Percentiles rank a stretch among this genome's conserved stretches.
phyloP scores from a whole-genome alignment of 2,797 vertebrate species.

The Malacoctenus gilli region DNA sequence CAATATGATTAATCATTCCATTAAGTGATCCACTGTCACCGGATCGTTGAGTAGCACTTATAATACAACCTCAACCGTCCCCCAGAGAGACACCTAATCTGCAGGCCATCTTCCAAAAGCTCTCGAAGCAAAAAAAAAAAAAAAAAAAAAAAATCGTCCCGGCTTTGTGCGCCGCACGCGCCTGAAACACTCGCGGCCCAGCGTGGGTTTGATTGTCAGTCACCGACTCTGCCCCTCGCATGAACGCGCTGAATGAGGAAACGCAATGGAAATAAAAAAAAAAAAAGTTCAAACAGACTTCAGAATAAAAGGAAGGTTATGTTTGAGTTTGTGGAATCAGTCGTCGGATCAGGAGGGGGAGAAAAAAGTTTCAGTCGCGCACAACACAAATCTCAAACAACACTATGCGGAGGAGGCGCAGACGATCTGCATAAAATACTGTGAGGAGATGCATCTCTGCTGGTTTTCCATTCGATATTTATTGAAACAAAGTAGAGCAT shows the following conservation, averaged over 20 bases:
- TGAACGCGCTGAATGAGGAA: constrained; percentile 19
- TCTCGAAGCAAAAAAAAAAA: too few relatives aligned
- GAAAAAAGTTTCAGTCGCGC: not conserved
- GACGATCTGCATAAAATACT: constrained; percentile 28
- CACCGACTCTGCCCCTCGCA: constrained; percentile 30
- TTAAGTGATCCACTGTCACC: constrained; percentile 64
- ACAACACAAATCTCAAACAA: not conserved
- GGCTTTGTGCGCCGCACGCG: constrained; percentile 30
- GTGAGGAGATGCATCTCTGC: constrained; percentile 48
- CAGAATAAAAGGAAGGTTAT: too few relatives aligned
- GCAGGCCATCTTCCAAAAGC: constrained; percentile 62
- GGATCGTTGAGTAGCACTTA: constrained; percentile 52
- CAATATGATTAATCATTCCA: constrained; percentile 66
- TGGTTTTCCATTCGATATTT: constrained; percentile 82
- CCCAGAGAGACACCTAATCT: constrained; percentile 58
- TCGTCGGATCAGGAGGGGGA: not conserved
- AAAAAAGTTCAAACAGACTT: not conserved
- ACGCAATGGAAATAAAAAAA: constrained; percentile 14
- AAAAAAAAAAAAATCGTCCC: constrained; percentile 31
- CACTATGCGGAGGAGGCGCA: too few relatives aligned
- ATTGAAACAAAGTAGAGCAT: constrained; percentile 84
- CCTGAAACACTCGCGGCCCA: constrained; percentile 55
- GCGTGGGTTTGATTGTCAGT: constrained; percentile 39
- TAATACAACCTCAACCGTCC: constrained; percentile 50
- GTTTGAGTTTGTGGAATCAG: not conserved